Evolutionary conservation across 2,888 invertebrate genomes (phyloP).

Genomic region (Himalopsyche anomala): DNA sequence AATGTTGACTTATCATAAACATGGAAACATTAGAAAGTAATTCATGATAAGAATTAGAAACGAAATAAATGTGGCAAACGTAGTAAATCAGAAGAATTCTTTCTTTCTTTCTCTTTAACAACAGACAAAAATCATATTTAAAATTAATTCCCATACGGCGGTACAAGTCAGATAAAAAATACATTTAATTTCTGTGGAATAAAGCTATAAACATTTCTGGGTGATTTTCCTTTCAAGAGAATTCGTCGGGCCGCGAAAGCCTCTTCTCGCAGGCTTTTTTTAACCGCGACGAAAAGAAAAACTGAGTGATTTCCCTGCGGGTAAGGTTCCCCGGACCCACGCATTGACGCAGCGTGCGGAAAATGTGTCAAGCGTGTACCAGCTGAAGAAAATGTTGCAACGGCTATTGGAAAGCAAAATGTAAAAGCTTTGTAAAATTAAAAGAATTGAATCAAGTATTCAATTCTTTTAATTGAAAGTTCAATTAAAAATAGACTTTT

Average conservation of each 20-base stretch:
- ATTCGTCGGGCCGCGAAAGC: constrained; percentile 5
- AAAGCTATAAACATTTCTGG: constrained; percentile 15
- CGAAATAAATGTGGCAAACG: no score
- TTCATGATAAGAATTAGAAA: no score
- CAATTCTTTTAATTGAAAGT: no score
- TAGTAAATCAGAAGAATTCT: not conserved
- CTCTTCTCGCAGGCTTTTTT: not conserved
- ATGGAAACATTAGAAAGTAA: no score
- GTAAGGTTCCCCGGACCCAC: constrained; percentile 47
- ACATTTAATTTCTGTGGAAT: constrained; percentile 10
- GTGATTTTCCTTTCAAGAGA: not conserved
- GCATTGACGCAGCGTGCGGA: not conserved
- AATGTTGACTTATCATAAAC: no score
- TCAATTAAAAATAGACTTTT: no score
- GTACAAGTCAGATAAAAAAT: constrained; percentile 7
- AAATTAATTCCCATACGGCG: constrained; percentile 7
- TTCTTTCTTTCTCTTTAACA: not conserved
- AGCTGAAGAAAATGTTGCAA: not conserved
- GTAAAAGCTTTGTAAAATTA: no score
- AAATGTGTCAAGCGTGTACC: constrained; percentile 18
- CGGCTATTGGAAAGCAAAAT: no score
- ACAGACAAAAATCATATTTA: constrained; percentile 21
- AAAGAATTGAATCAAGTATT: no score
- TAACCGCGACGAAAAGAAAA: constrained; percentile 44
- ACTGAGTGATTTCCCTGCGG: constrained; percentile 56